These are phyloP conservation scores for Heliconius nattereri DNA, from an alignment of 1,140 invertebrate species.

Conservation along the genomic window DNA sequence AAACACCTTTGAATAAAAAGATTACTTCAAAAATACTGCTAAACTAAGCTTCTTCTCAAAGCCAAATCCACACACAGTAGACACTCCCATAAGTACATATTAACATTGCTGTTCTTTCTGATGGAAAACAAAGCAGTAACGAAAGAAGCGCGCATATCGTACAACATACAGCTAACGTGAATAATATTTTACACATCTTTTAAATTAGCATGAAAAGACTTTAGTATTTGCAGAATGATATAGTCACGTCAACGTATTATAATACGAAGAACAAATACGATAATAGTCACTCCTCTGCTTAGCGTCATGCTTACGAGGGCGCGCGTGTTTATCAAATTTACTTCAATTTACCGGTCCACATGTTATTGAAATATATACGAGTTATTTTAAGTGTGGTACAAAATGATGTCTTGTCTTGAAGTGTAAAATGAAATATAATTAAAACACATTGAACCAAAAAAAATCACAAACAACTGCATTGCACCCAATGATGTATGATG, in stretches of 20 bases:
- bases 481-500: not conserved
- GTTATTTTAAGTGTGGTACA: not conserved
- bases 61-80: no score
- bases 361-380: not conserved
- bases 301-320: not conserved
- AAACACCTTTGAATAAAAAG: no score
- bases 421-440: not conserved
- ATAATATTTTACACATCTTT: not conserved
- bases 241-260: not conserved
- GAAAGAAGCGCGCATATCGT: not conserved
- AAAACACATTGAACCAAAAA: not conserved
- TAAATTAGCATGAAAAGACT: slow-evolving; percentile 1
- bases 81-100: no score
- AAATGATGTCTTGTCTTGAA: not conserved
- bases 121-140: not conserved
- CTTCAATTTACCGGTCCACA: slow-evolving; percentile 2
- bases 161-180: not conserved
- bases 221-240: not conserved
- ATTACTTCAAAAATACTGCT: no score
- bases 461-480: not conserved
- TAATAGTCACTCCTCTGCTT: slow-evolving; percentile 9
- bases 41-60: no score
- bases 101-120: not conserved
- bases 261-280: slow-evolving; percentile 10
- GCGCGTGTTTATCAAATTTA: slow-evolving; percentile 28